A percentile compares a stretch with the other conserved stretches of the same genome.
Conservation (phyloP, 2,888 invertebrate species). For the Hyposoter dolosus region DNA sequence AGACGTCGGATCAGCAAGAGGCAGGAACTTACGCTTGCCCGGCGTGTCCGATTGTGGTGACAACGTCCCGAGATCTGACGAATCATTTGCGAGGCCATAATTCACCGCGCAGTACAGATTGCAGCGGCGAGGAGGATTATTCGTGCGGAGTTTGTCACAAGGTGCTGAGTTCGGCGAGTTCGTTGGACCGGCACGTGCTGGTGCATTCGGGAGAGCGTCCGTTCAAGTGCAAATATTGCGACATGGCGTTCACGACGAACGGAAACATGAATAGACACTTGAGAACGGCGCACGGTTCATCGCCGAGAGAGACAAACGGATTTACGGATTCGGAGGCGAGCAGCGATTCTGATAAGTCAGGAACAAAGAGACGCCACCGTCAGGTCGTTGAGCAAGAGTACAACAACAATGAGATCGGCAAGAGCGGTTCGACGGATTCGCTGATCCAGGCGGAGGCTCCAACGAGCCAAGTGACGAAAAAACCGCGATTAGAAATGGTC, state of each 20-base stretch:
- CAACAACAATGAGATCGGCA: constrained; percentile 88
- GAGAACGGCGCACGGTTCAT: constrained; percentile 86
- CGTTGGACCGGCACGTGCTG: constrained; percentile 92
- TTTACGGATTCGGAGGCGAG: constrained; percentile 81
- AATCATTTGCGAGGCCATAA: constrained; percentile 80
- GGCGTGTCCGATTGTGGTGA: constrained; percentile 77
- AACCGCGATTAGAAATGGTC: constrained; percentile 74
- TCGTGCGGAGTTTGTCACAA: constrained; percentile 89
- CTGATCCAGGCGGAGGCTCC: constrained; percentile 63
- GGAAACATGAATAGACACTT: constrained; percentile 95
- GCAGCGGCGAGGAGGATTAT: constrained; percentile 85
- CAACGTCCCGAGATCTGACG: constrained; percentile 77
- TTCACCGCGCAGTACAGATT: constrained; percentile 79
- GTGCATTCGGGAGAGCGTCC: constrained; percentile 93
- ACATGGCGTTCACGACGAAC: constrained; percentile 93
- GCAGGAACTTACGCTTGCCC: constrained; percentile 77
- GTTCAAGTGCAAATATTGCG: constrained; percentile 92
- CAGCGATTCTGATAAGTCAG: constrained; percentile 78
- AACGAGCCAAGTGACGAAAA: constrained; percentile 65
- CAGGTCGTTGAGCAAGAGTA: constrained; percentile 79
- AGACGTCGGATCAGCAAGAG: constrained; percentile 66
- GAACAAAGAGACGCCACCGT: constrained; percentile 65
- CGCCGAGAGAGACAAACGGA: constrained; percentile 74
- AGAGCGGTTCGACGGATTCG: constrained; percentile 76
- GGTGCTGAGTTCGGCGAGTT: constrained; percentile 91